These are phyloP conservation scores for Scolanthus callimorphus DNA, from an alignment of 92 coral and sea anemone species.

Conservation along the genomic window DNA sequence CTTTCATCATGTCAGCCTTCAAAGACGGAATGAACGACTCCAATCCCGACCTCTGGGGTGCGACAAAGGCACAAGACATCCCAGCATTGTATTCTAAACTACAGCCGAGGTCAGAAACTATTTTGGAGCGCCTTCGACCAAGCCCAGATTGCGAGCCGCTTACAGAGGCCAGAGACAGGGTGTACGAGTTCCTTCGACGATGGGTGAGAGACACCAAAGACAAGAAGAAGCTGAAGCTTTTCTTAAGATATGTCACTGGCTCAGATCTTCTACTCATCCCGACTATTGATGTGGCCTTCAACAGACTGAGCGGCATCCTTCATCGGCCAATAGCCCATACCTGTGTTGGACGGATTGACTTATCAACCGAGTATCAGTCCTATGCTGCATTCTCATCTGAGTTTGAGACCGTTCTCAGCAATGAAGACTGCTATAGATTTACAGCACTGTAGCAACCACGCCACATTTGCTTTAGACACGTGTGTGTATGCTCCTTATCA, in stretches of 20 bases:
- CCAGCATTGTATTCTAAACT: background rate
- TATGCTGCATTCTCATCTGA: slow-evolving; percentile 28
- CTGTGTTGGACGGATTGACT: slow-evolving; percentile 22
- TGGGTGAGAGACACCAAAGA: slow-evolving; percentile 18
- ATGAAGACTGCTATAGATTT: slow-evolving; percentile 29
- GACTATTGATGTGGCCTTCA: slow-evolving; percentile 26
- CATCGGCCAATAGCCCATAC: slow-evolving; percentile 36
- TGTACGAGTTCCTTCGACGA: slow-evolving; percentile 37
- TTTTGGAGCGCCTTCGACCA: background rate
- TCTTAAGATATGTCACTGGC: slow-evolving; percentile 27
- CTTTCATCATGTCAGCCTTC: slow-evolving; percentile 2
- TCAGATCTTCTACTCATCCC: slow-evolving; percentile 33
- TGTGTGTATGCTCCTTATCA: too few species aligned
- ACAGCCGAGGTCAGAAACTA: background rate
- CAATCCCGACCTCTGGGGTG: slow-evolving; percentile 1
- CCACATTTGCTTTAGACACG: too few species aligned
- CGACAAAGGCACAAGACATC: background rate
- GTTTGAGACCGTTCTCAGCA: slow-evolving; percentile 18
- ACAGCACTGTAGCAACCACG: too few species aligned
- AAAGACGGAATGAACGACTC: background rate
- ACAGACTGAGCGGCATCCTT: slow-evolving; percentile 21
- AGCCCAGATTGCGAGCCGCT: slow-evolving; percentile 1
- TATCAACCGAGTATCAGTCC: slow-evolving; percentile 34
- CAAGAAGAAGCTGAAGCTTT: slow-evolving; percentile 22
- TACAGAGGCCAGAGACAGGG: slow-evolving; percentile 24